Percentiles rank a stretch among this genome's conserved stretches.
These are phyloP conservation scores for Dicyrtoma fusca DNA, from an alignment of 2,888 invertebrate species.

Conservation along the genomic window DNA sequence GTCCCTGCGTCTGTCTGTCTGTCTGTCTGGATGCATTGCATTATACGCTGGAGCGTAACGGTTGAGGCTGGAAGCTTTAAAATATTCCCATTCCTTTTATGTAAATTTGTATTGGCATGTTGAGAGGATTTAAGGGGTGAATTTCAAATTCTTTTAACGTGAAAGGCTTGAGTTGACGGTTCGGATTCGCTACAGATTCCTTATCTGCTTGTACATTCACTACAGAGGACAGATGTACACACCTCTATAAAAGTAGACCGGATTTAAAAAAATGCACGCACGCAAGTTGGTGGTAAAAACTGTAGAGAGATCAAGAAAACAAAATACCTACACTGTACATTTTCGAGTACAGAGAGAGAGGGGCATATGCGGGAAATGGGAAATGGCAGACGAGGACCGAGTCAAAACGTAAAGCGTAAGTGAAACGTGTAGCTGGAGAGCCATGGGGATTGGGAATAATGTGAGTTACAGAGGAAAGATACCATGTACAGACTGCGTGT, in stretches of 20 bases:
- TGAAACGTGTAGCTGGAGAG: background rate
- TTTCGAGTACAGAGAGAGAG: background rate
- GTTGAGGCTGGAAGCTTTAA: no score
- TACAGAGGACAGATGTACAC: background rate
- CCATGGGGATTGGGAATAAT: background rate
- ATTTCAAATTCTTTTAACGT: slow-evolving; percentile 31
- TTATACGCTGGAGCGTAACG: no score
- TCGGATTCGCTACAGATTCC: slow-evolving; percentile 14
- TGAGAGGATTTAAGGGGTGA: slow-evolving; percentile 33
- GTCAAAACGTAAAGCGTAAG: background rate
- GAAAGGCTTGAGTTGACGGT: slow-evolving; percentile 13
- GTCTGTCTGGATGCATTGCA: no score
- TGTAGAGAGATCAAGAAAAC: background rate
- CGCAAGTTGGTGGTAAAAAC: slow-evolving; percentile 4
- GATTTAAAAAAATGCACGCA: slow-evolving; percentile 21
- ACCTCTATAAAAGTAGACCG: background rate
- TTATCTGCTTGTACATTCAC: background rate
- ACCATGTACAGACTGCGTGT: no score
- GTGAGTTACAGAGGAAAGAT: no score
- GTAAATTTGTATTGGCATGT: slow-evolving; percentile 30
- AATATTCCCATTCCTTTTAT: background rate
- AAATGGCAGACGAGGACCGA: background rate
- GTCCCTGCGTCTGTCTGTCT: no score
- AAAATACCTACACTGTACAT: no score
- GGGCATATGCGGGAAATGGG: background rate